phyloP scores from a whole-genome alignment of 2,113 vertebrate species.

The Pagrus major region DNA sequence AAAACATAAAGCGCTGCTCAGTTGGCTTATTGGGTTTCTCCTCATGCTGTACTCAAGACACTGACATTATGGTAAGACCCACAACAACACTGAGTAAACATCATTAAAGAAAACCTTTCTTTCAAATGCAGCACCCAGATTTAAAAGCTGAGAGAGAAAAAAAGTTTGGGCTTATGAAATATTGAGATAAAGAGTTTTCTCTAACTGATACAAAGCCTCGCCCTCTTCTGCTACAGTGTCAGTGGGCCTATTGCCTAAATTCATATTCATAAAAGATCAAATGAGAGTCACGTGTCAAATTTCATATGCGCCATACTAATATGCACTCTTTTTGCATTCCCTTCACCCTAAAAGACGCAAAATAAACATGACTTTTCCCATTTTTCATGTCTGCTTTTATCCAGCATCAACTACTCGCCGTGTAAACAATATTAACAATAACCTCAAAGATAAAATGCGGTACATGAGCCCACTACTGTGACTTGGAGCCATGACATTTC shows the following conservation, averaged over 20 bases:
- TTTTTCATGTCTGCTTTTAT: not conserved
- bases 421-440: conserved; percentile 21
- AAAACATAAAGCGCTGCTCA: conserved; percentile 20
- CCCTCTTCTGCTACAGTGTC: not conserved
- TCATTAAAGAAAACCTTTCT: conserved; percentile 28
- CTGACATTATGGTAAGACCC: conserved; percentile 23
- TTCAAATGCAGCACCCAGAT: conserved; percentile 8
- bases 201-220: not conserved
- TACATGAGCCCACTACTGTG: not conserved
- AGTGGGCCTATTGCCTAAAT: not conserved
- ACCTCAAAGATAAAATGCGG: conserved; percentile 8
- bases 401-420: not conserved
- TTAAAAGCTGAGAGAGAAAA: not conserved
- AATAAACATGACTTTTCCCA: not conserved
- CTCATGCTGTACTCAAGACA: not conserved
- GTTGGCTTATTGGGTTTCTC: conserved; percentile 12
- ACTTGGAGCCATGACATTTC: conserved; percentile 38
- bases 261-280: conserved; percentile 4
- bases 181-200: conserved; percentile 4
- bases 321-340: not conserved
- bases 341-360: not conserved
- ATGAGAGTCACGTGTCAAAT: not conserved
- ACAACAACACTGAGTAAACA: conserved; percentile 22
- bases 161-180: conserved; percentile 9
- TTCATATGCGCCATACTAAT: not conserved